Percentiles rank a stretch among this genome's conserved stretches.
phyloP scores from a whole-genome alignment of 2,113 vertebrate species.

The Romanogobio albipinnatus region DNA sequence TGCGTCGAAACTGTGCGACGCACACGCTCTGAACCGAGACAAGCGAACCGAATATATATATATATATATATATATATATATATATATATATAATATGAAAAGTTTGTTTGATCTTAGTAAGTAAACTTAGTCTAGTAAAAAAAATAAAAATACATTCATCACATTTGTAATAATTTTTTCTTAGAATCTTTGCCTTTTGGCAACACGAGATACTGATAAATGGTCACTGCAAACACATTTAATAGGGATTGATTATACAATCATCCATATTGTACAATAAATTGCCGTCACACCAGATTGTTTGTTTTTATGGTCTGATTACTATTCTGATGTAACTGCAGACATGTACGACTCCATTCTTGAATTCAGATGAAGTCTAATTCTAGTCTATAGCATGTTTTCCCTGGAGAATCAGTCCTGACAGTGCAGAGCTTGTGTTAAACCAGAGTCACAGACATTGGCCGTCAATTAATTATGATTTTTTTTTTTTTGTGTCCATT shows the following conservation, averaged over 20 bases:
- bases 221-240: background rate
- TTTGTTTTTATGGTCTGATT: background rate
- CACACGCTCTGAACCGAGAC: too few relatives aligned
- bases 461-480: background rate
- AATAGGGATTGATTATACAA: background rate
- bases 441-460: background rate
- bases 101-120: background rate
- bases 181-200: background rate
- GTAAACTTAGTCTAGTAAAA: background rate
- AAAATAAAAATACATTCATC: background rate
- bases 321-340: background rate
- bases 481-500: background rate
- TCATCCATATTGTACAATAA: background rate
- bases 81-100: background rate
- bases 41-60: too few relatives aligned
- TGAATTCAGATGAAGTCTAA: background rate
- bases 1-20: too few relatives aligned
- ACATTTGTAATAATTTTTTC: background rate
- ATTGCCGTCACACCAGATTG: background rate
- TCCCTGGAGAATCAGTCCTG: background rate
- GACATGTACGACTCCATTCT: background rate
- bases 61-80: too few relatives aligned
- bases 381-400: constrained; percentile 12
- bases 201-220: background rate
- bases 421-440: background rate